Evolutionary conservation across 2,113 vertebrate species (phyloP).

Genomic region (Patagioenas fasciata): DNA sequence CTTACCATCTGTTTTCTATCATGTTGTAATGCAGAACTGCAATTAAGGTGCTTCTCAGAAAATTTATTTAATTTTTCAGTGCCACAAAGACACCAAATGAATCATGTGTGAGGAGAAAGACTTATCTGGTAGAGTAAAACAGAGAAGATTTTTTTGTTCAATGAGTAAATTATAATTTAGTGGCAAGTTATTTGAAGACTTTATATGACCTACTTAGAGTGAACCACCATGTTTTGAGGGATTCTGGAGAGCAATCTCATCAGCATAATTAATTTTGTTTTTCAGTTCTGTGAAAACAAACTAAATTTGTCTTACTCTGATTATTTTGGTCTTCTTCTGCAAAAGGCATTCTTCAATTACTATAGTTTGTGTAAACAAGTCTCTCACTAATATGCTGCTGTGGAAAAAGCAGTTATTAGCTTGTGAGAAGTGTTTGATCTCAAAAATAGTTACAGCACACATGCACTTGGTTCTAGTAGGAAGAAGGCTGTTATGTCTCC

Average conservation of each 20-base stretch:
- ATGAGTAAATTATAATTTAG: background rate
- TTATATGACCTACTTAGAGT: background rate
- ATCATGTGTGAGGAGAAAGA: background rate
- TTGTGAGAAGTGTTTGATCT: background rate
- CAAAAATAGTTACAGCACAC: background rate
- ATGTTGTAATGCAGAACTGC: background rate
- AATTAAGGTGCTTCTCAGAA: background rate
- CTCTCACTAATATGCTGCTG: background rate
- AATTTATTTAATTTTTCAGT: background rate
- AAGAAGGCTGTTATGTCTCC: background rate
- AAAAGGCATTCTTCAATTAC: background rate
- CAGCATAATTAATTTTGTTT: background rate
- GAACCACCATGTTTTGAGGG: background rate
- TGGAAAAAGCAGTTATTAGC: background rate
- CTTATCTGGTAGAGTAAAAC: background rate
- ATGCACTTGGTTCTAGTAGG: background rate
- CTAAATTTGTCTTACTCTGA: background rate
- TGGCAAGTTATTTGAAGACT: background rate
- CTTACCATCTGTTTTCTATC: background rate
- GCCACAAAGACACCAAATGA: background rate
- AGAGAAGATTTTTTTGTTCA: background rate
- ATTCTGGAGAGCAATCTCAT: background rate
- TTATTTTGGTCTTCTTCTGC: conserved; percentile 9
- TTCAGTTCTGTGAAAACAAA: background rate
- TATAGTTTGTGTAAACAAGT: background rate